Conservation (phyloP, 2,888 invertebrate species). For the Barypeithes pellucidus region DNA sequence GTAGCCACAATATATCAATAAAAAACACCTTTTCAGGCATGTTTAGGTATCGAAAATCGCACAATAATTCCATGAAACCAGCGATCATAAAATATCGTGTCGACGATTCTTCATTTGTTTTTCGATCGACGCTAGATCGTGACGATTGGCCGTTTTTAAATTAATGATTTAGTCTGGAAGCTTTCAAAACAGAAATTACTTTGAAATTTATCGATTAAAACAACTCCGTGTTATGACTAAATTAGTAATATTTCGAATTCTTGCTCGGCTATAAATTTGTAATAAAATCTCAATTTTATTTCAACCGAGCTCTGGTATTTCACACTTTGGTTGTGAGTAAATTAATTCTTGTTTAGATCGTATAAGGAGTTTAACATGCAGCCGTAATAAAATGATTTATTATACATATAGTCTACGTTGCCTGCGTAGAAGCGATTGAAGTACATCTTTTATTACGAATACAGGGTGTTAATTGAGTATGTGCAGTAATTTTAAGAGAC, state of each 20-base stretch:
- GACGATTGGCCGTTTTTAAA: slow-evolving; percentile 55
- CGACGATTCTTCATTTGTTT: slow-evolving; percentile 33
- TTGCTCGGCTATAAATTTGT: slow-evolving; percentile 42
- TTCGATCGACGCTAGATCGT: slow-evolving; percentile 52
- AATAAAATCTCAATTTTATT: slow-evolving; percentile 47
- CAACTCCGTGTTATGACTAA: slow-evolving; percentile 54
- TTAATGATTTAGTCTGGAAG: slow-evolving; percentile 58
- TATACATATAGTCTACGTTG: too few species aligned
- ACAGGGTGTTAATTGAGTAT: too few species aligned
- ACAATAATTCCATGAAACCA: slow-evolving; percentile 27
- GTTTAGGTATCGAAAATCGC: slow-evolving; percentile 13
- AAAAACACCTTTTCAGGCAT: slow-evolving; percentile 7
- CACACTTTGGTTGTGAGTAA: slow-evolving; percentile 26
- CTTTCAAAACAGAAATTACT: slow-evolving; percentile 60
- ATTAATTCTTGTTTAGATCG: slow-evolving; percentile 21
- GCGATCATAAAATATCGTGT: not conserved
- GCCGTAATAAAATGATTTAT: slow-evolving; percentile 22
- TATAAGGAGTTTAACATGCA: slow-evolving; percentile 20
- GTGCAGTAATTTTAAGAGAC: too few species aligned
- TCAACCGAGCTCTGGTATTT: slow-evolving; percentile 29
- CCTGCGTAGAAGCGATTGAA: too few species aligned
- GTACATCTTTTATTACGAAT: too few species aligned
- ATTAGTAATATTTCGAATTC: slow-evolving; percentile 50
- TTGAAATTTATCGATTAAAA: slow-evolving; percentile 56
- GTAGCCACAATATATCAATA: too few species aligned